Evolutionary conservation across 2,113 vertebrate genomes (phyloP).

Genomic region (Litocranius walleri): DNA sequence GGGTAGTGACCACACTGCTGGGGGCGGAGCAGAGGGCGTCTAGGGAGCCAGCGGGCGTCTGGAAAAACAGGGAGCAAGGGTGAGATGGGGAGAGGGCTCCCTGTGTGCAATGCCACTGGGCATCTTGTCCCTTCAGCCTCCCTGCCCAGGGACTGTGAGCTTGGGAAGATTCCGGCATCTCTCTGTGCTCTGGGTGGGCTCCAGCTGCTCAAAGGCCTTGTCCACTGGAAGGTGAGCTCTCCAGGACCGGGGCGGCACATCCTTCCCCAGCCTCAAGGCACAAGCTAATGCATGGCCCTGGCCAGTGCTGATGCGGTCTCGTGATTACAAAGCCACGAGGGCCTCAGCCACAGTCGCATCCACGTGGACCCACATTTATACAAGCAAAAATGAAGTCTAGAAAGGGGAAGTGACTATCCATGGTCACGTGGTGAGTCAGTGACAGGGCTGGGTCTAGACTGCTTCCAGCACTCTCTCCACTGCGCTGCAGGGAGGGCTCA

Average conservation of each 20-base stretch:
- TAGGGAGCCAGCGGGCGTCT: slow-evolving; percentile 89
- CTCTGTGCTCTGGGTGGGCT: not conserved
- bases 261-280: fast-evolving
- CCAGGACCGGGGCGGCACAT: not conserved
- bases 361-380: not conserved
- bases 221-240: not conserved
- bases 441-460: not conserved
- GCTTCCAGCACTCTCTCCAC: not conserved
- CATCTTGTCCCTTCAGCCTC: not conserved
- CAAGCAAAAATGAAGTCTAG: not conserved
- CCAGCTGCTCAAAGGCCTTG: not conserved
- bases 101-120: fast-evolving
- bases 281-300: fast-evolving
- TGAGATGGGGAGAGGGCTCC: not conserved
- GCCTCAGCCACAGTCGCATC: not conserved
- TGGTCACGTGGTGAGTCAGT: not conserved
- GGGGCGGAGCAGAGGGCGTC: slow-evolving; percentile 87
- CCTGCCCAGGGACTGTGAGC: not conserved
- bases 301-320: fast-evolving
- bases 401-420: not conserved
- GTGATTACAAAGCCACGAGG: fast-evolving
- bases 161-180: fast-evolving
- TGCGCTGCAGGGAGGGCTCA: not conserved
- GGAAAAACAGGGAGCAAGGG: not conserved
- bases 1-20: slow-evolving; percentile 81